Evolutionary conservation across 1,140 invertebrate species (phyloP).

Genomic region (Ruditapes philippinarum): DNA sequence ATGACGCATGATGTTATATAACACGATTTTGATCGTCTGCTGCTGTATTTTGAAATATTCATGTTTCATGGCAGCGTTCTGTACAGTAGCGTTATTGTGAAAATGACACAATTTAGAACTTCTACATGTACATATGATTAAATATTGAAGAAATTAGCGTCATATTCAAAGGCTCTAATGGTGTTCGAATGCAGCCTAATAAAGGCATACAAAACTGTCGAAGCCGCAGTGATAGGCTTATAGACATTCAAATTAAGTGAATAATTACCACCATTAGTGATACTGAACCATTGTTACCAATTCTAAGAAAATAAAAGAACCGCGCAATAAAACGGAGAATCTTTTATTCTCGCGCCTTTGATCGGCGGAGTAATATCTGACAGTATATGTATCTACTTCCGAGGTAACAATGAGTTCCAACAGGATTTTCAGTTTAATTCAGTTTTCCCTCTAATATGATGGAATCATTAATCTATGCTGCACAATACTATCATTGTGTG

Average conservation of each 20-base stretch:
- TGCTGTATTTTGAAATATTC: too few relatives aligned
- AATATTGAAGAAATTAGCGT: constrained; percentile 60
- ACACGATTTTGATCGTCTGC: too few relatives aligned
- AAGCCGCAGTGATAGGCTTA: constrained; percentile 48
- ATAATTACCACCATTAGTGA: constrained; percentile 60
- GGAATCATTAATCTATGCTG: constrained; percentile 45
- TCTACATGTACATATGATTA: constrained; percentile 34
- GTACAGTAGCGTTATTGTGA: neutral
- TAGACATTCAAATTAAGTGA: constrained; percentile 59
- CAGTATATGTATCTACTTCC: constrained; percentile 53
- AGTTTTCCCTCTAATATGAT: constrained; percentile 63
- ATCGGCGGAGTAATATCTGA: constrained; percentile 61
- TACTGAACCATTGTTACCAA: constrained; percentile 51
- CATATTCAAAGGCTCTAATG: constrained; percentile 56
- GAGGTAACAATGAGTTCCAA: constrained; percentile 55
- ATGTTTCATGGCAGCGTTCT: too few relatives aligned
- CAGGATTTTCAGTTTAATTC: constrained; percentile 63
- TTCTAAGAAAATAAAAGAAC: constrained; percentile 65
- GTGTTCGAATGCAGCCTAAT: constrained; percentile 48
- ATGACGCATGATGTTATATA: too few relatives aligned
- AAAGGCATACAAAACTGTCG: constrained; percentile 59
- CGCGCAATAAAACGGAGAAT: constrained; percentile 49
- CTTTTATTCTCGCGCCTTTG: constrained; percentile 57
- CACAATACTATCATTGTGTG: constrained; percentile 50
- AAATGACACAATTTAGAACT: neutral